Evolutionary conservation across 2,113 vertebrate species (phyloP).

Genomic region (Neolamprologus toae): DNA sequence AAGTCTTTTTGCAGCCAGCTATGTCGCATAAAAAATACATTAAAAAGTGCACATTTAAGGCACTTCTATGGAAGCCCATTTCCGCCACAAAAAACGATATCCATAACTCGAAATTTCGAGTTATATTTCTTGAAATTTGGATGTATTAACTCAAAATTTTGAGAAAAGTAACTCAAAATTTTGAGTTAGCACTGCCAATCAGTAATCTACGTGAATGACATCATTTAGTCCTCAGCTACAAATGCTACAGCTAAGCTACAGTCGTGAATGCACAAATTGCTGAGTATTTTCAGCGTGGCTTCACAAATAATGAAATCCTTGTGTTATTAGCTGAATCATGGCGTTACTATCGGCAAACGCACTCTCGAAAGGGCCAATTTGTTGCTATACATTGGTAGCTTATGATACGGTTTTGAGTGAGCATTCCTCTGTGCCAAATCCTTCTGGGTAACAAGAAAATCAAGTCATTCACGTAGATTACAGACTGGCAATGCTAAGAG

Average conservation of each 20-base stretch:
- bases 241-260: neutral
- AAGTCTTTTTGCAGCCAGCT: neutral
- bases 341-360: neutral
- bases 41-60: neutral
- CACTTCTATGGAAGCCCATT: accelerated
- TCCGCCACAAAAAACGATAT: neutral
- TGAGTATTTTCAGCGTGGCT: neutral
- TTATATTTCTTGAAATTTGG: neutral
- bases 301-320: neutral
- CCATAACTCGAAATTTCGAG: neutral
- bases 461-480: neutral
- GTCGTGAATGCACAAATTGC: neutral
- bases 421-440: neutral
- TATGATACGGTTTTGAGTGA: neutral
- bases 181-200: neutral
- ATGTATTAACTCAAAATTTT: neutral
- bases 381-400: neutral
- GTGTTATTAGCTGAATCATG: neutral
- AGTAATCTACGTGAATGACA: neutral
- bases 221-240: neutral
- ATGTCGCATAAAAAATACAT: neutral
- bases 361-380: neutral
- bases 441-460: neutral
- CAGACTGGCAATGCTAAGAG: neutral
- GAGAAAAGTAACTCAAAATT: neutral